Conservation (phyloP, 2,797 vertebrate species). For the Acanthopagrus latus region DNA sequence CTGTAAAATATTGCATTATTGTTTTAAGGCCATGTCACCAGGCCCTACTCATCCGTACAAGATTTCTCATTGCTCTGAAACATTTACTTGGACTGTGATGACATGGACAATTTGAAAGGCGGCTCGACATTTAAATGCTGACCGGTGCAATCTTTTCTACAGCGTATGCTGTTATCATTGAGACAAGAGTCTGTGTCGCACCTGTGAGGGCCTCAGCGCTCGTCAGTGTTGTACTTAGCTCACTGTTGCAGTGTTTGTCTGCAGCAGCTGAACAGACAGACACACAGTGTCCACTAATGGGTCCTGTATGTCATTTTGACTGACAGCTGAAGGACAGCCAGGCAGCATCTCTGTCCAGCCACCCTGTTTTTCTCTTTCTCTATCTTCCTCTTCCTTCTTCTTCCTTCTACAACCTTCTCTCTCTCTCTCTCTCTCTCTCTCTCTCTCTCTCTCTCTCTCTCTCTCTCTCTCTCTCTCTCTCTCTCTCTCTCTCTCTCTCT, state of each 20-base stretch:
- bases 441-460: background rate
- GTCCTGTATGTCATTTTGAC: slow-evolving; percentile 33
- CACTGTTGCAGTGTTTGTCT: slow-evolving; percentile 12
- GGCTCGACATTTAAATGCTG: background rate
- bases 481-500: background rate
- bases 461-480: background rate
- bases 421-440: background rate
- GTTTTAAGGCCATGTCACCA: no score
- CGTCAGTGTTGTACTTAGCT: background rate
- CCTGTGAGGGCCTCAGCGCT: background rate
- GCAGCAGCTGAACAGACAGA: slow-evolving; percentile 27
- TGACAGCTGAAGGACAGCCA: slow-evolving; percentile 58
- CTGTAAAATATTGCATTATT: no score
- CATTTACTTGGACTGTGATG: background rate
- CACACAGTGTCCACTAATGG: slow-evolving; percentile 43
- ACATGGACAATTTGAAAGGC: background rate
- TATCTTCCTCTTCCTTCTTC: slow-evolving; percentile 15
- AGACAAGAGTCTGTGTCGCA: background rate
- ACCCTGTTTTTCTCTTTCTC: slow-evolving; percentile 2
- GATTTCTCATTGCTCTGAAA: background rate
- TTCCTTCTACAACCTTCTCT: slow-evolving; percentile 2
- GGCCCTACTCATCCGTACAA: no score
- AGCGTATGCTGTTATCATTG: background rate
- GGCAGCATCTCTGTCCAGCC: slow-evolving; percentile 4
- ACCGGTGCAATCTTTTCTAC: background rate